These are phyloP conservation scores for Numenius phaeopus DNA, from an alignment of 2,797 vertebrate genomes.

Conservation along the genomic window DNA sequence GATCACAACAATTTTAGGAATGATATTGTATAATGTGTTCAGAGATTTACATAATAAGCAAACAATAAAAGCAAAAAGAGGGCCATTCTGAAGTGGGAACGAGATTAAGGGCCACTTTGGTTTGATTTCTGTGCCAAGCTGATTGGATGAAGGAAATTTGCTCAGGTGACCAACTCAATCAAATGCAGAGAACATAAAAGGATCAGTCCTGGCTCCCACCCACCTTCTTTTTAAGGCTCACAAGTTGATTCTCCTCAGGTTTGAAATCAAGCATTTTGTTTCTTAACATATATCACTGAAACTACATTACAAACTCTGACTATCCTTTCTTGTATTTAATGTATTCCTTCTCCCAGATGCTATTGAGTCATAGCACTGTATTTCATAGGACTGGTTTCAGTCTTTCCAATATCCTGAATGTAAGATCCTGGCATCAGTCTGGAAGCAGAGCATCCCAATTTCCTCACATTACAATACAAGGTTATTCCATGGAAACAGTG, in stretches of 20 bases:
- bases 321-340: not conserved
- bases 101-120: not conserved
- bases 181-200: not conserved
- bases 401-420: not conserved
- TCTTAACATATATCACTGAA: not conserved
- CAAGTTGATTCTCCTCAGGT: not conserved
- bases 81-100: not conserved
- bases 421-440: not conserved
- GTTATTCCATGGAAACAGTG: not conserved
- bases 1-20: not conserved
- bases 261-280: not conserved
- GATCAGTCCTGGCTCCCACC: not conserved
- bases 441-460: not conserved
- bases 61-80: not conserved
- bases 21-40: not conserved
- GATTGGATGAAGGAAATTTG: not conserved
- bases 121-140: not conserved
- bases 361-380: not conserved
- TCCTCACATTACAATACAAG: not conserved
- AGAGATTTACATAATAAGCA: not conserved
- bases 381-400: not conserved
- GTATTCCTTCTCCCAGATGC: not conserved
- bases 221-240: not conserved
- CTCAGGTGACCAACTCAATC: not conserved
- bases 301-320: not conserved